A percentile compares a stretch with the other conserved stretches of the same genome.
phyloP scores from a whole-genome alignment of 2,888 invertebrate species.

The Calliopum simillimum region DNA sequence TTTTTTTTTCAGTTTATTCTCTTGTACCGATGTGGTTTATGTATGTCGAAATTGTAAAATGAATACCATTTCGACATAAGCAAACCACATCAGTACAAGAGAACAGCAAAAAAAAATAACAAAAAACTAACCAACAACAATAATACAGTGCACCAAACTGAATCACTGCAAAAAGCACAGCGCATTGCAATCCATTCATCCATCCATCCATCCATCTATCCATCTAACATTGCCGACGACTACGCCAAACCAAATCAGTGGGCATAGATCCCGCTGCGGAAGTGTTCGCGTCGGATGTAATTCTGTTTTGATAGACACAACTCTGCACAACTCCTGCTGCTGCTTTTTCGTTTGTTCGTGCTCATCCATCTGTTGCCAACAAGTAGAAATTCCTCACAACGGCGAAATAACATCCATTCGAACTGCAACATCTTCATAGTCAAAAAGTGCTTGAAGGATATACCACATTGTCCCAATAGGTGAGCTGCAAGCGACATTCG shows the following conservation, averaged over 20 bases:
- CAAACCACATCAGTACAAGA: too few species aligned
- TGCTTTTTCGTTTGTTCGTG: conserved; percentile 1
- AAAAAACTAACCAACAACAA: too few species aligned
- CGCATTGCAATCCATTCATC: conserved; percentile 21
- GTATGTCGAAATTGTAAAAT: too few species aligned
- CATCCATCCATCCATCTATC: conserved; percentile 3
- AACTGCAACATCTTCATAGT: conserved; percentile 1
- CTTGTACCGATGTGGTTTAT: too few species aligned
- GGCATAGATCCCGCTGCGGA: conserved; percentile 6
- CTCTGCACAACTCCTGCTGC: background rate
- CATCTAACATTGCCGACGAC: background rate
- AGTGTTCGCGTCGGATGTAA: conserved; percentile 21
- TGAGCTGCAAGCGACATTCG: conserved; percentile 17
- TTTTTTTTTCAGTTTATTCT: too few species aligned
- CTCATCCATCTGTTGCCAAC: conserved; percentile 9
- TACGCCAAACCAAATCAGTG: background rate
- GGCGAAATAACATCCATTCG: conserved; percentile 36
- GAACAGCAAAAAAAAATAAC: too few species aligned
- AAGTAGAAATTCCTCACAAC: conserved; percentile 18
- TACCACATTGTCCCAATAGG: conserved; percentile 7
- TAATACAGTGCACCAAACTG: too few species aligned
- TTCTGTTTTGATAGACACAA: conserved; percentile 44
- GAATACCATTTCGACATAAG: too few species aligned
- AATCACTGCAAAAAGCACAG: background rate
- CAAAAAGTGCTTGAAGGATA: conserved; percentile 7